Evolutionary conservation across 2,113 vertebrate genomes (phyloP), one percentile per base, ranked within the genome.

Genomic region (Gavia stellata): DNA sequence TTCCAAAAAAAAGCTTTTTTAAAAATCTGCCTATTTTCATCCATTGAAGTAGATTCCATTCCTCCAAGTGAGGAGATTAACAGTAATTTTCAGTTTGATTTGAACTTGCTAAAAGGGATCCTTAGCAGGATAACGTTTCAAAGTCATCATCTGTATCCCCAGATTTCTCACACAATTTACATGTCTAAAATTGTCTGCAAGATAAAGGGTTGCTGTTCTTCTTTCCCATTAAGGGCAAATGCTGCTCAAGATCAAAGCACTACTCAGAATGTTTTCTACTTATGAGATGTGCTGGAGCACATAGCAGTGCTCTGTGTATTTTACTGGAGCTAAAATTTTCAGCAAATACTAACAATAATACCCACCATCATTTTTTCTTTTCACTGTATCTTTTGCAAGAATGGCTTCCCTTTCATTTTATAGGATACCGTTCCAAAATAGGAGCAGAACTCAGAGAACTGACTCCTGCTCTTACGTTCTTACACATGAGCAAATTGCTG

Each of bases 291-390:
- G n/a, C 56, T 72, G 62, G 45, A 87, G 34, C 62, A 77, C 16
- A 24, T 1, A 14, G 38, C 49, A 55, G 31, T 2, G 25, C 53
- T 45, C 13, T 0, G 3, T 15, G 11, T 14, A 3, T 19, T 45
- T 31, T 33, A 42, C 25, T 7, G 13, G n/a, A 70, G 24, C 45
- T 80, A 42, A 56, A 1, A 33, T 47, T 55, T 52, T 68, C 85
- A 87, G 40, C 29, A 77, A 52, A 34, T 24, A 36, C 18, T 58
- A 38, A 31, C 26, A 36, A 4, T 8, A 62, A 81, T 28, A 66
- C 6, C 14, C 61, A n/a, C 15, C 8, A 52, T 10, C 12, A 14
- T 34, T 19, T 28, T 58, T 74, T n/a, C 7, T 40, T 71, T 47
- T 33, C 26, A n/a, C 40, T 10, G 1, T 8, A 13, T 5, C 19